Evolutionary conservation across 64 coral and sea anemone species (phyloP), one percentile per base, ranked within the genome.

Genomic region (Exaiptasia diaphana): DNA sequence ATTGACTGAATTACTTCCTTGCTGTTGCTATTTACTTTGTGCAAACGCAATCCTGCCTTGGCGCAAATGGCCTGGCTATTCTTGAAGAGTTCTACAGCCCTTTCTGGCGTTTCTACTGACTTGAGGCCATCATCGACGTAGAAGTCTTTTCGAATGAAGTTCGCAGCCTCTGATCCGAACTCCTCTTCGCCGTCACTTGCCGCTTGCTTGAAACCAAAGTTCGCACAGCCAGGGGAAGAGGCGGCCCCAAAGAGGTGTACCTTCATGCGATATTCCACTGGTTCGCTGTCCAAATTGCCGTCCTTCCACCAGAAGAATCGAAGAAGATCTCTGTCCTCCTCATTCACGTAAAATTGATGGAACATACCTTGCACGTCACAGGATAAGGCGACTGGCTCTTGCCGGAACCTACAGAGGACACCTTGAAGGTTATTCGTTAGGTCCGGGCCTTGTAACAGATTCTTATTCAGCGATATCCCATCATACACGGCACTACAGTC

Each of bases 1-100:
- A 82, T 38, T 52, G 58, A 26, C 50, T 68, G 32, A 18, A 82
- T 59, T 35, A 82, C 79, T 50, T 82, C 59, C 79, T 82, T 82
- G 20, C 38, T 24, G 27, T 68, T 53, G 31, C 79, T 82, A 17
- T 40, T 26, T 29, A 82, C 67, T 35, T 82, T 54, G 30, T 82
- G 79, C 34, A 83, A 64, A 31, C 62, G 62, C 21, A 71, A 41
- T n/a, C 61, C 61, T 57, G 61, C 80, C 9, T 63, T 53, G 35
- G 79, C 43, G 55, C 61, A 82, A 45, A 82, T 43, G 23, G 79
- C 79, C 35, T 69, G 62, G 48, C 61, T 68, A 43, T 48, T 26
- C n/a, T 82, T 32, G 27, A 82, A 68, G 40, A 70, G 37, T 18
- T 52, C 9, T 7, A 67, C 38, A 34, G 79, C 62, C 26, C 78